Evolutionary conservation across 2,113 vertebrate species (phyloP), one percentile per base, ranked within the genome.

Genomic region (Cnemophilus loriae): DNA sequence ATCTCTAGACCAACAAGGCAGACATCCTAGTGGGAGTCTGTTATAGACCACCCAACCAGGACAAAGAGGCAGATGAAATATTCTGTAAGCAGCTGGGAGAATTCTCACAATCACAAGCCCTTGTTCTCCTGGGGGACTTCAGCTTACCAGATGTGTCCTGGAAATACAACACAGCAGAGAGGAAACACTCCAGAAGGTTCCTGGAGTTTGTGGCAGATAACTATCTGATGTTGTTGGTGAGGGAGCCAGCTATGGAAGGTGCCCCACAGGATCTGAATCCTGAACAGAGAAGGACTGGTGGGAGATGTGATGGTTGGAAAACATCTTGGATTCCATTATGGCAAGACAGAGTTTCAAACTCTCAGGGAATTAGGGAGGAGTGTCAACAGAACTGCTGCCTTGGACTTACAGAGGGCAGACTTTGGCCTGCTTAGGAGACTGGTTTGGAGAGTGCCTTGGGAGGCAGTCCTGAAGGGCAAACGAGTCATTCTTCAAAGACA

Each of bases 261-360:
- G 27, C 27, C 21, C 13, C 41, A 8, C 13, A 46, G 50, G 16
- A 37, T 7, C 33, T 20, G 4, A 7, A 32, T 46, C 32, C 10
- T 67, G 63, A 56, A 21, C 13, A 56, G 75, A 63, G 57, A 80
- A 65, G n/a, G 41, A 56, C 10, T 30, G 16, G 44, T 35, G 20
- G 16, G 35, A 60, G 46, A 50, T 42, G 19, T 23, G 12, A 28
- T 30, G 15, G 35, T 1, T n/a, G 32, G 19, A 70, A 27, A 13
- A 12, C 0, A 0, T 41, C 46, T n/a, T 18, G 1, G 24, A 15
- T 19, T 27, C 11, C 4, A n/a, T 12, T 14, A 12, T 18, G 30
- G 70, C 32, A 60, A 23, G 23, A 39, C 26, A 6, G 19, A 61
- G 8, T 33, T 68, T 81, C 22, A 11, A 11, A 10, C 23, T 27